A percentile compares a stretch with the other conserved stretches of the same genome.
These are phyloP conservation scores for Homalodisca vitripennis DNA, from an alignment of 1,140 invertebrate genomes.

Conservation along the genomic window DNA sequence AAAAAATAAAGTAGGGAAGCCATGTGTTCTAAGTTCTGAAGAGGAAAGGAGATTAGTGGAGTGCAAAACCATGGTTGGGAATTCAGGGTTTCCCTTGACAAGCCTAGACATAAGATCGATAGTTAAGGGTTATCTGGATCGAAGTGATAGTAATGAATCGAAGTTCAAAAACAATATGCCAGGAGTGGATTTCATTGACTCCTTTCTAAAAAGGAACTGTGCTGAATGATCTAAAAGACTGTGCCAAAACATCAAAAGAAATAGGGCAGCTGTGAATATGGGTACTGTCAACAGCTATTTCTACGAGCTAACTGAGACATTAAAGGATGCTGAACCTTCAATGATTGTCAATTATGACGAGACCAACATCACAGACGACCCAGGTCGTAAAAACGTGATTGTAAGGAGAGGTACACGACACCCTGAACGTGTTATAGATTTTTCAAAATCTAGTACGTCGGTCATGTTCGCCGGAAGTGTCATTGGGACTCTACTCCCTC, in stretches of 20 bases:
- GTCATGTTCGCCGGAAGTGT: slow-evolving; percentile 46
- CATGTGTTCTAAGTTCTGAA: too few species aligned
- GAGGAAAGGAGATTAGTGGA: too few species aligned
- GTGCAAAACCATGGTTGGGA: too few species aligned
- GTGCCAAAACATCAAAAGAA: too few species aligned
- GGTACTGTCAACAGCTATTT: too few species aligned
- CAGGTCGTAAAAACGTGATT: slow-evolving; percentile 45
- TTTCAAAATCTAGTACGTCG: slow-evolving; percentile 43
- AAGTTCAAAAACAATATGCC: slow-evolving; percentile 37
- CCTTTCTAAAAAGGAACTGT: slow-evolving; percentile 27
- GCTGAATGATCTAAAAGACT: slow-evolving; percentile 17
- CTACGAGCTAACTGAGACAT: too few species aligned
- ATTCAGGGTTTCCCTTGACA: slow-evolving; percentile 29
- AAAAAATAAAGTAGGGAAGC: too few species aligned
- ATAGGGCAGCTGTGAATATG: too few species aligned
- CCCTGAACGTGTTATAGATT: slow-evolving; percentile 46
- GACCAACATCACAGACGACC: slow-evolving; percentile 50
- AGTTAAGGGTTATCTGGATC: slow-evolving; percentile 21
- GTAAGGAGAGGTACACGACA: too few species aligned
- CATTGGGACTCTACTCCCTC: slow-evolving; percentile 42
- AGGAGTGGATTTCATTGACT: slow-evolving; percentile 26
- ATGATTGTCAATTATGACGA: slow-evolving; percentile 52
- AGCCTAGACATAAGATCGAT: slow-evolving; percentile 5
- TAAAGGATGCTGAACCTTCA: too few species aligned
- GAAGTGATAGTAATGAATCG: slow-evolving; percentile 16